These are phyloP conservation scores for Dolomedes plantarius DNA, from an alignment of 2,888 invertebrate genomes.

Conservation along the genomic window DNA sequence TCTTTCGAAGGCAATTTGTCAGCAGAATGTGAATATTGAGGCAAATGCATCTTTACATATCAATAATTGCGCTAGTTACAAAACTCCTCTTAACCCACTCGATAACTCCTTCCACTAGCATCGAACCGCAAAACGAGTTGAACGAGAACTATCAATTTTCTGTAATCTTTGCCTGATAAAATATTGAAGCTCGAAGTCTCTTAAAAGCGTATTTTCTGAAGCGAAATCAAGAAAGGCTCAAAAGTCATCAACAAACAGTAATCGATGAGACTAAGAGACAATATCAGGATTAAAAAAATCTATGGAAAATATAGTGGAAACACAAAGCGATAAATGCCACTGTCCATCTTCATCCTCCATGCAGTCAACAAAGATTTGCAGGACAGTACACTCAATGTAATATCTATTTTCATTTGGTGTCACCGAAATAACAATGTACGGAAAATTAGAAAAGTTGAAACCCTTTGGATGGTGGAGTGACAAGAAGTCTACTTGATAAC, in stretches of 20 bases:
- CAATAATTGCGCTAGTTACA: constrained; percentile 40
- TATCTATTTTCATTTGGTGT: too few relatives aligned
- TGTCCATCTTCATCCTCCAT: too few relatives aligned
- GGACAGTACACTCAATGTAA: too few relatives aligned
- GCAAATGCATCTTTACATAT: constrained; percentile 31
- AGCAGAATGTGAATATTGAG: constrained; percentile 39
- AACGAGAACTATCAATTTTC: constrained; percentile 60
- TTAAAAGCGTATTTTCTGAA: constrained; percentile 41
- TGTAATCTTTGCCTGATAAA: constrained; percentile 59
- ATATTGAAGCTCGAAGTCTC: constrained; percentile 27
- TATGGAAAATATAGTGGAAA: background rate
- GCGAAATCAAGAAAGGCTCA: constrained; percentile 38
- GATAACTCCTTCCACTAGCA: constrained; percentile 38
- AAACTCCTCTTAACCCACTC: constrained; percentile 33
- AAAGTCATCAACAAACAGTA: constrained; percentile 54
- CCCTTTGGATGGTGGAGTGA: too few relatives aligned
- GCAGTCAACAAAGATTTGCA: too few relatives aligned
- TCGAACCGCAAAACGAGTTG: constrained; percentile 44
- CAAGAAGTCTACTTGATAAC: too few relatives aligned
- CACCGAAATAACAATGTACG: too few relatives aligned
- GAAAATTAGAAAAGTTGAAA: too few relatives aligned
- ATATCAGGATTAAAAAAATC: constrained; percentile 55
- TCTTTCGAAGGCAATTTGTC: constrained; percentile 45
- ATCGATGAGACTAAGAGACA: constrained; percentile 44
- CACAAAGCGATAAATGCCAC: too few relatives aligned